phyloP scores from a whole-genome alignment of 1,140 invertebrate species.

The Pseudomyrmex cubaensis region DNA sequence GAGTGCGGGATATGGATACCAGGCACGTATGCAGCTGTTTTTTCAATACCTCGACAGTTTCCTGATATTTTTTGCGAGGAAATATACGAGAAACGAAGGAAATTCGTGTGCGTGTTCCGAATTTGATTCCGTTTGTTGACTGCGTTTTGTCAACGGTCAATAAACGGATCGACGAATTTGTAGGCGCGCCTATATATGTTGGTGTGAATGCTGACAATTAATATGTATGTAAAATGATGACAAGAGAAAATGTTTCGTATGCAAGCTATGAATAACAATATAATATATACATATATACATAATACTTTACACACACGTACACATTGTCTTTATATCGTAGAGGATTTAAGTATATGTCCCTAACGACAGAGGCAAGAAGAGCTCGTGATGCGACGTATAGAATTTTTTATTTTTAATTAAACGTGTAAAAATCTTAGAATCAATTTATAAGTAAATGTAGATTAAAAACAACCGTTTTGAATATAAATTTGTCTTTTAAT shows the following conservation, averaged over 20 bases:
- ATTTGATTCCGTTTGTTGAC: conserved; percentile 45
- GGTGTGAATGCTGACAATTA: conserved; percentile 72
- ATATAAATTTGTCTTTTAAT: neutral
- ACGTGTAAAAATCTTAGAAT: neutral
- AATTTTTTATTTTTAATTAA: neutral
- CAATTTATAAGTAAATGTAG: neutral
- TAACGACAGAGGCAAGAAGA: conserved; percentile 27
- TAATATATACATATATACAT: conserved; percentile 45
- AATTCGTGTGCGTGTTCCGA: conserved; percentile 39
- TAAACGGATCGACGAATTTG: conserved; percentile 62
- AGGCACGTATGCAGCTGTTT: conserved; percentile 63
- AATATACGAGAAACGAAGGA: conserved; percentile 53
- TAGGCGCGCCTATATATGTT: conserved; percentile 59
- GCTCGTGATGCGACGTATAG: neutral
- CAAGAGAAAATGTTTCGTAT: conserved; percentile 69
- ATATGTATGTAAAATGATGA: conserved; percentile 72
- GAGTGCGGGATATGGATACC: conserved; percentile 39
- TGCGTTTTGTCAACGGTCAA: neutral
- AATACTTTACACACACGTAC: too few relatives aligned
- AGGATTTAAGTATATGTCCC: conserved; percentile 69
- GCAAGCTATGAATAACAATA: conserved; percentile 73
- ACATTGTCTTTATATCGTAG: conserved; percentile 70
- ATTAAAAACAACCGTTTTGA: too few relatives aligned
- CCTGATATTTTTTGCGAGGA: conserved; percentile 72
- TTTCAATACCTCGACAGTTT: conserved; percentile 71